These are phyloP conservation scores for Ophonus ardosiacus DNA, from an alignment of 2,888 invertebrate genomes.

Conservation along the genomic window DNA sequence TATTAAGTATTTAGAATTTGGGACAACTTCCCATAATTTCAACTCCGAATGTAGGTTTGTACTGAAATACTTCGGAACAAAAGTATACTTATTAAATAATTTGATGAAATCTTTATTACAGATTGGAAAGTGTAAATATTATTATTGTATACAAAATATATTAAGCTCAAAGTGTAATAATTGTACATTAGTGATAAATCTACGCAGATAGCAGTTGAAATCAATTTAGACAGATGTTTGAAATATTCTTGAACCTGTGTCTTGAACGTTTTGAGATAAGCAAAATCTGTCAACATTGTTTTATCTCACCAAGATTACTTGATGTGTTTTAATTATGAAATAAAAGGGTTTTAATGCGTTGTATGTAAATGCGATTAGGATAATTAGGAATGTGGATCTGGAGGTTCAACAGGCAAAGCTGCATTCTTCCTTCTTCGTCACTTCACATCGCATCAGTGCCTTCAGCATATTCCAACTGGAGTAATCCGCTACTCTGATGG, in stretches of 20 bases:
- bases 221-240: background rate
- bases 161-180: too few relatives aligned
- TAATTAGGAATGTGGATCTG: conserved; percentile 36
- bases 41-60: too few relatives aligned
- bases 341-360: conserved; percentile 27
- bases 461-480: background rate
- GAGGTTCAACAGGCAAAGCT: conserved; percentile 2
- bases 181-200: background rate
- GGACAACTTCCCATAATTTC: too few relatives aligned
- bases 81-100: too few relatives aligned
- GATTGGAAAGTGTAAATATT: too few relatives aligned
- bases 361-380: conserved; percentile 32
- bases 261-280: background rate
- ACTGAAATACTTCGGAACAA: too few relatives aligned
- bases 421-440: conserved; percentile 38
- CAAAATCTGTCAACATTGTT: conserved; percentile 11
- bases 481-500: background rate
- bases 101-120: too few relatives aligned
- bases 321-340: conserved; percentile 33
- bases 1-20: too few relatives aligned
- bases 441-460: conserved; percentile 34
- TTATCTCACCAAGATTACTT: conserved; percentile 14
- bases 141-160: too few relatives aligned
- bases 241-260: background rate
- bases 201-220: background rate